Evolutionary conservation across 2,888 invertebrate genomes (phyloP).

Genomic region (Julus scandinavius): DNA sequence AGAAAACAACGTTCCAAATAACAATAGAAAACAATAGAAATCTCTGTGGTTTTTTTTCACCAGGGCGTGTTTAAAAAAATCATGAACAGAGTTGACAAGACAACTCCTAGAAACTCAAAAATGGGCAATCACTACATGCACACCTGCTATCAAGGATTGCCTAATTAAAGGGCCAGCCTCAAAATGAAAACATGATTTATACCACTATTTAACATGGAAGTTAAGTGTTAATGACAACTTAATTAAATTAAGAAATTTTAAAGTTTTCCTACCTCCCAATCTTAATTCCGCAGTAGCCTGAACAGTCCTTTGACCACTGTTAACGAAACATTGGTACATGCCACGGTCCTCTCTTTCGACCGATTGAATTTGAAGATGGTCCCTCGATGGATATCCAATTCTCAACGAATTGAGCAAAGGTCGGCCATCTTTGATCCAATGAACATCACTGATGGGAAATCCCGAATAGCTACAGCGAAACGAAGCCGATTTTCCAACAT

Average conservation of each 20-base stretch:
- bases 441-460: constrained; percentile 80
- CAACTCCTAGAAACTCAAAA: too few species aligned
- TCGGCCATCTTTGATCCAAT: constrained; percentile 83
- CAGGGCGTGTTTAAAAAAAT: too few species aligned
- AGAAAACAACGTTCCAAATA: too few species aligned
- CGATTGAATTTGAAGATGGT: constrained; percentile 57
- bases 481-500: constrained; percentile 83
- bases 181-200: too few species aligned
- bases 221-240: too few species aligned
- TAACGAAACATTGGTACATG: constrained; percentile 59
- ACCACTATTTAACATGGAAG: too few species aligned
- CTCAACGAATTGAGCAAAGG: constrained; percentile 71
- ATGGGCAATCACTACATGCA: too few species aligned
- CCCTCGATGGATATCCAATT: constrained; percentile 54
- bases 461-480: constrained; percentile 90
- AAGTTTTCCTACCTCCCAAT: constrained; percentile 57
- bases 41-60: too few species aligned
- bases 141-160: too few species aligned
- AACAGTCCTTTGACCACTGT: constrained; percentile 55
- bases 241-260: neutral
- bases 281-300: constrained; percentile 57
- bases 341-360: constrained; percentile 59
- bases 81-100: too few species aligned
- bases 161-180: too few species aligned
- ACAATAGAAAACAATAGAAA: too few species aligned